Conservation (phyloP, 1,140 invertebrate genomes). For the Temnothorax longispinosus region DNA sequence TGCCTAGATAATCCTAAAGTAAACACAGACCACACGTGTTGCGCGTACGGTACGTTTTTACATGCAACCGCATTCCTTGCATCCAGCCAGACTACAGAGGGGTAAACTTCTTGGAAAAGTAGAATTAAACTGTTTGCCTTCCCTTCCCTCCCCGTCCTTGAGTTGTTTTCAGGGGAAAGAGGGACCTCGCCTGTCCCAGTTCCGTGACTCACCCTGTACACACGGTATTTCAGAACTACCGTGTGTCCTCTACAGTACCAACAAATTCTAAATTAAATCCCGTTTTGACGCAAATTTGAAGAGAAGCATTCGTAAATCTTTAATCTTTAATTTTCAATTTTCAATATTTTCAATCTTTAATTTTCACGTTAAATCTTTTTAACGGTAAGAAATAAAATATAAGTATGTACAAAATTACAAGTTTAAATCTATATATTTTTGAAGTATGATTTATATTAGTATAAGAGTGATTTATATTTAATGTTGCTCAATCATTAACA, state of each 20-base stretch:
- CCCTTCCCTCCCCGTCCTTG: neutral
- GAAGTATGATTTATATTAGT: neutral
- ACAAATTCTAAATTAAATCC: neutral
- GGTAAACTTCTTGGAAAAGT: conserved; percentile 38
- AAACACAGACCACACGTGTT: neutral
- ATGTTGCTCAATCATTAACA: neutral
- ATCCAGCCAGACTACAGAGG: neutral
- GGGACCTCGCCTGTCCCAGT: neutral
- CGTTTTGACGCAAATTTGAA: neutral
- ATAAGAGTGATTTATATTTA: too few species aligned
- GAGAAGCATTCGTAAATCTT: neutral
- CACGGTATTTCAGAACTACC: neutral
- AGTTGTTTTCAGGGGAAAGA: conserved; percentile 14
- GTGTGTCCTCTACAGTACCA: neutral
- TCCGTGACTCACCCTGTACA: conserved; percentile 18
- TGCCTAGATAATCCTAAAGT: neutral
- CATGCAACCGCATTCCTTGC: conserved; percentile 23
- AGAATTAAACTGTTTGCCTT: conserved; percentile 29
- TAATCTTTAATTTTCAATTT: neutral
- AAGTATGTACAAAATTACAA: neutral
- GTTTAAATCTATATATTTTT: neutral
- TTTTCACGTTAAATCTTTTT: neutral
- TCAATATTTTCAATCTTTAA: neutral
- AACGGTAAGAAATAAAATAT: neutral
- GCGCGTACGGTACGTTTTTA: conserved; percentile 26